These are phyloP conservation scores for Agriopis marginaria DNA, from an alignment of 2,888 invertebrate genomes.

Conservation along the genomic window DNA sequence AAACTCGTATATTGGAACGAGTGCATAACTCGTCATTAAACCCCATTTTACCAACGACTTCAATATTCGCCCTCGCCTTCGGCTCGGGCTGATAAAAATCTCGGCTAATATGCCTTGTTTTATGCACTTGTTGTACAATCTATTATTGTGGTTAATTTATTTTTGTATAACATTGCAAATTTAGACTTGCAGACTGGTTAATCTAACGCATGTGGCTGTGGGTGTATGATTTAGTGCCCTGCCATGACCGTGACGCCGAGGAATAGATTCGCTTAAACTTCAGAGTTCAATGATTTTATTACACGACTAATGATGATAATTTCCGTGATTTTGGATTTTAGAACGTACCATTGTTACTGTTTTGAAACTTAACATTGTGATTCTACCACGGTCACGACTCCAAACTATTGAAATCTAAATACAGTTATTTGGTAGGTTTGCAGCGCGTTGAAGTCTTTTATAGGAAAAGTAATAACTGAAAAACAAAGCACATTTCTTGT, in stretches of 20 bases:
- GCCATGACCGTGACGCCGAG: slow-evolving; percentile 57
- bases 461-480: slow-evolving; percentile 11
- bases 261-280: slow-evolving; percentile 47
- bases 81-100: too few relatives aligned
- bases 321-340: slow-evolving; percentile 46
- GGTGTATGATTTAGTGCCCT: slow-evolving; percentile 51
- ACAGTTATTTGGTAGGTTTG: slow-evolving; percentile 37
- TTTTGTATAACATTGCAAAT: slow-evolving; percentile 7
- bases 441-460: slow-evolving; percentile 47
- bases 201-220: slow-evolving; percentile 25
- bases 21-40: too few relatives aligned
- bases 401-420: slow-evolving; percentile 38
- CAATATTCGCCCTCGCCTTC: too few relatives aligned
- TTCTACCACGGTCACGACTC: slow-evolving; percentile 37
- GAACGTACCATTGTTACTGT: slow-evolving; percentile 48
- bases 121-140: too few relatives aligned
- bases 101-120: too few relatives aligned
- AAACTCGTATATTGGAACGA: too few relatives aligned
- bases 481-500: neutral
- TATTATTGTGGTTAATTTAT: neutral
- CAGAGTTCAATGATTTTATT: slow-evolving; percentile 57
- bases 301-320: slow-evolving; percentile 46
- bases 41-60: too few relatives aligned
- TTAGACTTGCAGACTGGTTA: slow-evolving; percentile 1
- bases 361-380: slow-evolving; percentile 14